A percentile compares a stretch with the other conserved stretches of the same genome.
Evolutionary conservation across 2,797 vertebrate genomes (phyloP).

Genomic region (Phoeniculus purpureus): DNA sequence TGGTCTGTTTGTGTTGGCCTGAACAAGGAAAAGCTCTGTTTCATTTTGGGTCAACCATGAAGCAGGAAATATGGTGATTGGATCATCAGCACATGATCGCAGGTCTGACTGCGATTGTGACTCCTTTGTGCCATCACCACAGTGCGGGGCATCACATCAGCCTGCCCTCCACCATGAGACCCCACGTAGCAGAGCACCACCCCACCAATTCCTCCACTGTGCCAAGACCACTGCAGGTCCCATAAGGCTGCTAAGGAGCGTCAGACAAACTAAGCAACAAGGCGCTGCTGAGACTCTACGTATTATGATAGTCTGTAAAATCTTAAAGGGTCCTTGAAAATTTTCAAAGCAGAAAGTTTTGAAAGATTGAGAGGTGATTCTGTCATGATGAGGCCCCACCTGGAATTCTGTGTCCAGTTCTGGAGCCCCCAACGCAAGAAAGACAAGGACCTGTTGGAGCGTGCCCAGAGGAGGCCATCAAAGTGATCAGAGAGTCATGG

Average conservation of each 20-base stretch:
- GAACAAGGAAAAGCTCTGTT: neutral
- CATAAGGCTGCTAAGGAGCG: neutral
- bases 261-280: neutral
- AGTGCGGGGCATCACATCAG: neutral
- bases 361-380: too few species aligned
- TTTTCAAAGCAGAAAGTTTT: neutral
- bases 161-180: neutral
- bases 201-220: neutral
- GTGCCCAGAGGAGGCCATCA: too few species aligned
- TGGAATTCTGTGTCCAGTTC: too few species aligned
- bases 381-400: too few species aligned
- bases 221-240: neutral
- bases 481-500: too few species aligned
- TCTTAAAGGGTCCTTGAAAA: neutral
- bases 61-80: too few species aligned
- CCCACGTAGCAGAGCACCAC: neutral
- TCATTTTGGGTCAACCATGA: neutral
- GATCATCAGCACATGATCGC: neutral
- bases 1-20: neutral
- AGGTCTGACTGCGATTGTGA: neutral
- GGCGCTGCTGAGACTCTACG: accelerated
- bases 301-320: neutral
- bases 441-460: too few species aligned
- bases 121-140: neutral
- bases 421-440: too few species aligned